Evolutionary conservation across 2,888 invertebrate species (phyloP).

Genomic region (Platypus cylindrus): DNA sequence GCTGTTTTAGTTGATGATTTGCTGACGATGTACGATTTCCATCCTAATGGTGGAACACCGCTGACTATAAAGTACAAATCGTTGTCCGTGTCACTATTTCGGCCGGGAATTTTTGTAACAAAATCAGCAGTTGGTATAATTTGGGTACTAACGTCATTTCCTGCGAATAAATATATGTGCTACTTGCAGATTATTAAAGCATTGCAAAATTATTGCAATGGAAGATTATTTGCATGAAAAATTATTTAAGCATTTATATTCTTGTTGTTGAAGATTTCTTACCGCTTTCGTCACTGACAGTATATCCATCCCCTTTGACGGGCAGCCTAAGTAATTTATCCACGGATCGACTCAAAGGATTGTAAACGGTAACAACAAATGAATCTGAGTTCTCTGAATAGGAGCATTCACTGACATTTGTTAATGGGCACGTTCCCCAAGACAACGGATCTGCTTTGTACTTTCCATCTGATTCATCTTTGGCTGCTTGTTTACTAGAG

Average conservation of each 20-base stretch:
- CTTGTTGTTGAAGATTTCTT: slow-evolving; percentile 22
- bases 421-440: slow-evolving; percentile 44
- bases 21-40: slow-evolving; percentile 44
- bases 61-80: slow-evolving; percentile 58
- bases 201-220: too few species aligned
- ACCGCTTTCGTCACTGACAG: slow-evolving; percentile 50
- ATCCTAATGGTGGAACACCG: slow-evolving; percentile 52
- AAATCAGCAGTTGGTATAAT: slow-evolving; percentile 5
- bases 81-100: slow-evolving; percentile 22
- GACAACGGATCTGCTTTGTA: too few species aligned
- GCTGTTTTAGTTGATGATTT: slow-evolving; percentile 2
- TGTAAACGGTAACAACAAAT: slow-evolving; percentile 58
- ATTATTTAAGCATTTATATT: background rate
- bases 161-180: too few species aligned
- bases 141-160: slow-evolving; percentile 5
- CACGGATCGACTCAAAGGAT: slow-evolving; percentile 55
- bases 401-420: slow-evolving; percentile 64
- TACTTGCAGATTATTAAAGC: too few species aligned
- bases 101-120: slow-evolving; percentile 5
- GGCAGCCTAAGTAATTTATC: slow-evolving; percentile 50
- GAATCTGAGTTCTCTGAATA: slow-evolving; percentile 44
- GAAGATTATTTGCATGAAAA: too few species aligned
- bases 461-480: too few species aligned
- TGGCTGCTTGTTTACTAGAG: too few species aligned
- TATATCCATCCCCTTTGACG: slow-evolving; percentile 41